Conservation (phyloP, 2,113 vertebrate genomes). For the Tragelaphus imberbis region DNA sequence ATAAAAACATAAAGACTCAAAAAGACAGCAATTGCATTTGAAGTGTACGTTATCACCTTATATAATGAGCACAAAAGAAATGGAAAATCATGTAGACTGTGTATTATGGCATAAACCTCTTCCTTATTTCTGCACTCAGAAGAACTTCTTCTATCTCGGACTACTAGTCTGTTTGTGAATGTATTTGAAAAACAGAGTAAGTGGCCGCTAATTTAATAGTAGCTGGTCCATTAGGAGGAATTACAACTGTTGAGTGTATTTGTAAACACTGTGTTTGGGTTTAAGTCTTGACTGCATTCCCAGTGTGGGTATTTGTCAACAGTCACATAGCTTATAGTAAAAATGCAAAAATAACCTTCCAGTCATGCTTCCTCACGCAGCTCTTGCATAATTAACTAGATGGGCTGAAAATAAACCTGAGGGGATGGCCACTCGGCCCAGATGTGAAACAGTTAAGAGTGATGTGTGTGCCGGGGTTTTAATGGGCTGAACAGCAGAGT, state of each 20-base stretch:
- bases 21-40: slow-evolving; percentile 22
- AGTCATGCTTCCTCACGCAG: neutral
- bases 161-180: neutral
- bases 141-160: neutral
- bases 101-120: slow-evolving; percentile 6
- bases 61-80: neutral
- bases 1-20: slow-evolving; percentile 32
- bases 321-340: neutral
- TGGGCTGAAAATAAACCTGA: neutral
- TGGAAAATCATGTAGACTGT: slow-evolving; percentile 1
- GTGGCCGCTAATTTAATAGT: neutral
- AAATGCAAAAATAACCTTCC: neutral
- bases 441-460: slow-evolving; percentile 78
- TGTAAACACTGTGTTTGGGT: neutral
- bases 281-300: neutral
- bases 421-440: neutral
- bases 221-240: neutral
- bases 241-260: neutral
- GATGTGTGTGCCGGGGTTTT: slow-evolving; percentile 73
- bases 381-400: neutral
- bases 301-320: neutral
- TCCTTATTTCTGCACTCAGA: neutral
- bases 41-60: neutral
- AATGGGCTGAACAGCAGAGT: slow-evolving; percentile 80
- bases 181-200: neutral